A percentile compares a stretch with the other conserved stretches of the same genome.
These are phyloP conservation scores for Psilopsiagon aymara DNA, from an alignment of 2,113 vertebrate species.

Conservation along the genomic window DNA sequence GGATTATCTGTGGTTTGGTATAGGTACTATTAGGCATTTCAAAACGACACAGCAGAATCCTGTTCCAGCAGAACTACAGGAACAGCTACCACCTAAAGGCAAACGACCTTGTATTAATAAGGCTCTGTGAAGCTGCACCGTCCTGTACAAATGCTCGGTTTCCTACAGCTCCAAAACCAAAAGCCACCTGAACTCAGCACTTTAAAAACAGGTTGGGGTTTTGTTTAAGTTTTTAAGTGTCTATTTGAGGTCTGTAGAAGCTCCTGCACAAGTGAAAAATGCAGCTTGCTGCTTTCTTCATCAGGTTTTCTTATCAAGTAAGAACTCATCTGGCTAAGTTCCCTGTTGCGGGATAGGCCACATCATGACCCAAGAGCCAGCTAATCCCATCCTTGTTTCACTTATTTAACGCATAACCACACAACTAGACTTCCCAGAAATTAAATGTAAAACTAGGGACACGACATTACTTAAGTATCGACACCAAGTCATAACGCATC, in stretches of 20 bases:
- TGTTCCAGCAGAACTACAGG: not conserved
- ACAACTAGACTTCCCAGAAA: constrained; percentile 45
- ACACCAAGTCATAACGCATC: constrained; percentile 20
- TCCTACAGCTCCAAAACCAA: constrained; percentile 59
- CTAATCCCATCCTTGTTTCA: constrained; percentile 41
- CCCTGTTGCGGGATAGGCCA: constrained; percentile 38
- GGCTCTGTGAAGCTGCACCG: not conserved
- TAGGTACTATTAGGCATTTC: constrained; percentile 61
- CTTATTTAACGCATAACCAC: constrained; percentile 34
- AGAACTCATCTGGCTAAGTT: constrained; percentile 17
- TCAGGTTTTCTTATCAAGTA: not conserved
- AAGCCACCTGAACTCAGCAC: constrained; percentile 59
- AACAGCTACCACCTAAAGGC: constrained; percentile 63
- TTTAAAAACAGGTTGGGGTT: not conserved
- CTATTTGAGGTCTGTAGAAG: constrained; percentile 60
- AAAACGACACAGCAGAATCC: constrained; percentile 36
- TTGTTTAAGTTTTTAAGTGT: not conserved
- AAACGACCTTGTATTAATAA: constrained; percentile 23
- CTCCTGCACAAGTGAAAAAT: constrained; percentile 46
- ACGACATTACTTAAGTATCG: not conserved
- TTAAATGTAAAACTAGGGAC: constrained; percentile 16
- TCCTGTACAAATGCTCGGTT: not conserved
- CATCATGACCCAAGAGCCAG: constrained; percentile 31
- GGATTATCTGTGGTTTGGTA: constrained; percentile 69
- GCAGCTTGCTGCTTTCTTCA: not conserved